Base-by-base conservation (phyloP, 1,140 invertebrate species). In the Helicorthomorpha holstii region DNA sequence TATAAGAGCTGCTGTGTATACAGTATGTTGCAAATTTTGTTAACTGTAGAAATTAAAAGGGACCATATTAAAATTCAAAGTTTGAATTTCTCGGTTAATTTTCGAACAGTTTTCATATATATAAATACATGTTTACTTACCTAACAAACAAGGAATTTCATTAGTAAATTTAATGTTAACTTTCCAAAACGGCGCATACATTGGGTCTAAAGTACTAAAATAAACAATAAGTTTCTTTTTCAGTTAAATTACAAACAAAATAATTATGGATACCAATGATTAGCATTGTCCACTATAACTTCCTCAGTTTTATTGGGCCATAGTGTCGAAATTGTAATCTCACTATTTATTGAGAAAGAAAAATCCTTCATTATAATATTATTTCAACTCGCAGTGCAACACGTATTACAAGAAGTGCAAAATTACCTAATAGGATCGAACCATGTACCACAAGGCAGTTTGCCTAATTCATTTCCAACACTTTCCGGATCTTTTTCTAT, bases 281-380 rank as follows among this genome's bases (percentile, higher is more conserved):
- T 21, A 29, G 27, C 43, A 61, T 63, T 60, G 16, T 96, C 92
- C 1, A 91, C 79, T 26, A 94, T 79, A 27, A 85, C 76, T 64
- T 85, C 81, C 64, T 94, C 90, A 2, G 80, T 77, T 46, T 95
- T 70, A 63, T 80, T 74, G 1, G 82, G 82, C 92, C 92, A 97
- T 7, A 82, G 83, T n/a, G 83, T 80, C 61, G 81, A 82, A 2
- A 95, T 66, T 54, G 81, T 71, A 25, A 93, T 70, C 66, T 83
- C 78, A 45, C 80, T 82, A 53, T 56, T 77, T 65, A n/a, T n/a
- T n/a, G n/a, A n/a, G n/a, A n/a, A n/a, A n/a, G n/a, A n/a, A n/a
- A 67, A 58, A 51, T 56, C 12, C 29, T 49, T 19, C n/a, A 19
- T 38, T 52, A 14, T 21, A 23, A 21, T 50, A 3, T 53, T 16